These are phyloP conservation scores for Chymomyza procnemis DNA, from an alignment of 2,888 invertebrate genomes.

Conservation along the genomic window DNA sequence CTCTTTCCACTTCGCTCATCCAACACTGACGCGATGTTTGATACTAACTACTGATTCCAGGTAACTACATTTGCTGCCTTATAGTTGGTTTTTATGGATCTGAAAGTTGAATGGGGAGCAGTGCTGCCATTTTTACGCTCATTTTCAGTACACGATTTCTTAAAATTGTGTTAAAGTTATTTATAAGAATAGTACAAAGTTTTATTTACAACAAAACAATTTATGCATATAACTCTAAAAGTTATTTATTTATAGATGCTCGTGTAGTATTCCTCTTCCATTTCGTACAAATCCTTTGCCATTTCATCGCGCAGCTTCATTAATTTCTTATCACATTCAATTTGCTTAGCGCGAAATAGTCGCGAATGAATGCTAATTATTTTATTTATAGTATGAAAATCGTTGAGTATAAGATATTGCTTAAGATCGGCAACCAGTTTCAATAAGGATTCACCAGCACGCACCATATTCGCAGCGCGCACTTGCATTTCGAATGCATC, in stretches of 20 bases:
- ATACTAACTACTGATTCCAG: too few relatives aligned
- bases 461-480: slow-evolving; percentile 95
- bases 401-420: slow-evolving; percentile 97
- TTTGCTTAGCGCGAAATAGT: slow-evolving; percentile 92
- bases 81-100: too few relatives aligned
- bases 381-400: slow-evolving; percentile 98
- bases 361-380: slow-evolving; percentile 96
- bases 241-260: slow-evolving; percentile 78
- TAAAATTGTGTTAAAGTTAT: too few relatives aligned
- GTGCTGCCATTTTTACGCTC: too few relatives aligned
- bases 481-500: slow-evolving; percentile 98
- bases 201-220: too few relatives aligned
- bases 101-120: too few relatives aligned
- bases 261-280: slow-evolving; percentile 79
- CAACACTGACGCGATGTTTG: too few relatives aligned
- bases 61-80: too few relatives aligned
- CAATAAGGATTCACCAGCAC: slow-evolving; percentile 97
- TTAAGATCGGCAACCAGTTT: slow-evolving; percentile 98
- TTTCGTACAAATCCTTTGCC: slow-evolving; percentile 86
- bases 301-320: slow-evolving; percentile 96
- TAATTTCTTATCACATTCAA: slow-evolving; percentile 94
- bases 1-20: too few relatives aligned
- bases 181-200: too few relatives aligned
- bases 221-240: too few relatives aligned
- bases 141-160: too few relatives aligned